phyloP scores from a whole-genome alignment of 2,113 vertebrate species.

The Siniperca knerii region DNA sequence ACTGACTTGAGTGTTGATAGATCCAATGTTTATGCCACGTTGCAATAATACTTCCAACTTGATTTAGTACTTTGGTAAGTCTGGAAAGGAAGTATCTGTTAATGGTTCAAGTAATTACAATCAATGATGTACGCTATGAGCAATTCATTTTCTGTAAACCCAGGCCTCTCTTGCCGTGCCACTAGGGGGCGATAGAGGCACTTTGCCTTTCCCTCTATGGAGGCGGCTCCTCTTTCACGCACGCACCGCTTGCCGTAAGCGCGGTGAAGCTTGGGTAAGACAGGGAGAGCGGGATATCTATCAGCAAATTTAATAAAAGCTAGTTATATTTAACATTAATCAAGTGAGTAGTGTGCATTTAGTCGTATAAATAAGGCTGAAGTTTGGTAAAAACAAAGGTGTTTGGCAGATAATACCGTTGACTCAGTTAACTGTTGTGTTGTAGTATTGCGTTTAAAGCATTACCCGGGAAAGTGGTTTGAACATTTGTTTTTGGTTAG shows the following conservation, averaged over 20 bases:
- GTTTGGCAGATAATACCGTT: not conserved
- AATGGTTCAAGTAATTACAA: not conserved
- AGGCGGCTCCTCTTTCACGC: not conserved
- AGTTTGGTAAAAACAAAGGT: not conserved
- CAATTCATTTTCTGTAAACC: not conserved
- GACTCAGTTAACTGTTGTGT: not conserved
- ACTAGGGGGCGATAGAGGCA: conserved; percentile 40
- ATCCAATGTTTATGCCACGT: not conserved
- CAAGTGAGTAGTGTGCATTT: not conserved
- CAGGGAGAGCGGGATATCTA: conserved; percentile 61
- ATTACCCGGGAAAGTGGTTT: conserved; percentile 58
- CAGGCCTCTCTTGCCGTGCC: not conserved
- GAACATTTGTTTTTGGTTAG: conserved; percentile 60
- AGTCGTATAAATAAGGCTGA: not conserved
- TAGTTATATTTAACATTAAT: not conserved
- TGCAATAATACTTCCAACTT: not conserved
- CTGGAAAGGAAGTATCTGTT: not conserved
- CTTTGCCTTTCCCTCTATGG: not conserved
- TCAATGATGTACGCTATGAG: not conserved
- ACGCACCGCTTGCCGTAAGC: conserved; percentile 58
- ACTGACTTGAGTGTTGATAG: not conserved
- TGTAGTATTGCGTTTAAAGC: conserved; percentile 35
- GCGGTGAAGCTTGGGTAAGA: conserved; percentile 60
- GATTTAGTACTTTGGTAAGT: not conserved
- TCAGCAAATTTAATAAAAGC: not conserved